phyloP scores from a whole-genome alignment of 2,888 invertebrate genomes.

The Hydroisotoma schaefferi region DNA sequence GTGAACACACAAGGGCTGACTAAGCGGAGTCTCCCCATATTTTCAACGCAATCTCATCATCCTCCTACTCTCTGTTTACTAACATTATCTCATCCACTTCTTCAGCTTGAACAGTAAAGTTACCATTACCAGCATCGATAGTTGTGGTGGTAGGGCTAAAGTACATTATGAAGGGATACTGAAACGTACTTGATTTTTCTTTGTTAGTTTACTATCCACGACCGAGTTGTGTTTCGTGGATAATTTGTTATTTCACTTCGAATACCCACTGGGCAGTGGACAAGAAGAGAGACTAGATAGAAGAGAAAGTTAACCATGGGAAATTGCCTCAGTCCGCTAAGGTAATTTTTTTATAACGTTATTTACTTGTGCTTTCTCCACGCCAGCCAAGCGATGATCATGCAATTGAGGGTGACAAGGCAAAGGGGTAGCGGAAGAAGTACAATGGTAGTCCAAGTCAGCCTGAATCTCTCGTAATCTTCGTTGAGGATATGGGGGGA shows the following conservation, averaged over 20 bases:
- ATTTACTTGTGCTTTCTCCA: not conserved
- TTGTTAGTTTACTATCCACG: too few species aligned
- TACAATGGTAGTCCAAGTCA: too few species aligned
- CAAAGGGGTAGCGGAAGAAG: too few species aligned
- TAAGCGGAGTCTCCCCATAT: not conserved
- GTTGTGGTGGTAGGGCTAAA: not conserved
- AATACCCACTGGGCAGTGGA: not conserved
- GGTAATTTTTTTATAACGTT: constrained; percentile 15
- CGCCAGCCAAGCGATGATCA: not conserved
- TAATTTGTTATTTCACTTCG: too few species aligned
- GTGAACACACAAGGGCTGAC: not conserved
- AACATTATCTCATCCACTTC: too few species aligned
- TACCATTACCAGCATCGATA: too few species aligned
- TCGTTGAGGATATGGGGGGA: constrained; percentile 11
- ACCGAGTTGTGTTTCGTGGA: too few species aligned
- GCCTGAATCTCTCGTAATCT: not conserved
- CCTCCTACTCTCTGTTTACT: too few species aligned
- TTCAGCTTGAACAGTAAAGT: too few species aligned
- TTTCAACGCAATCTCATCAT: too few species aligned
- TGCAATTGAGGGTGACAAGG: too few species aligned
- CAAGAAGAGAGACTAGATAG: not conserved
- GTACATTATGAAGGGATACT: constrained; percentile 1
- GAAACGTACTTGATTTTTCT: too few species aligned
- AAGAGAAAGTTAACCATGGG: constrained; percentile 17
- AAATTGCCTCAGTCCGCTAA: constrained; percentile 24